Conservation (phyloP, 2,797 vertebrate species). For the Erethizon dorsatum region DNA sequence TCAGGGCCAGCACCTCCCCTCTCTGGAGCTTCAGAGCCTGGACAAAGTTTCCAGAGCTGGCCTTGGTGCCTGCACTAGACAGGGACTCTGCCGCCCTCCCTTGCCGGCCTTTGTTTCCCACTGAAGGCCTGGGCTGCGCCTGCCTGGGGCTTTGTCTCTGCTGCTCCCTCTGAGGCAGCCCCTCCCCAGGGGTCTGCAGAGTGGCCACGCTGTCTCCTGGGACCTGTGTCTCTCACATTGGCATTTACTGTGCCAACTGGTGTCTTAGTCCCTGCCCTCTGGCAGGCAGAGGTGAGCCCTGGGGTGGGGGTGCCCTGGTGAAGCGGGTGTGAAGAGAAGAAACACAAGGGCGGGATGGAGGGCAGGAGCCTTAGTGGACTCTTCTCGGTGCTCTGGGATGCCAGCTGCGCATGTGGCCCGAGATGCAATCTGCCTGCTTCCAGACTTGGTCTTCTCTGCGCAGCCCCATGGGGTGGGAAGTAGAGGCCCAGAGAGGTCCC, state of each 20-base stretch:
- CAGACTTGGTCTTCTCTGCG: background rate
- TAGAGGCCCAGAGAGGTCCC: fast-evolving
- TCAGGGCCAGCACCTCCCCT: background rate
- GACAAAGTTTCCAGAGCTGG: background rate
- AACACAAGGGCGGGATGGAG: background rate
- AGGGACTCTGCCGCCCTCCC: background rate
- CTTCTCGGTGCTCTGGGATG: background rate
- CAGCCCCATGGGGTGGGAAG: background rate
- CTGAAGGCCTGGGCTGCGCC: background rate
- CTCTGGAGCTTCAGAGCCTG: background rate
- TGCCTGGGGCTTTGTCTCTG: background rate
- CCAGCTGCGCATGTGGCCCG: fast-evolving
- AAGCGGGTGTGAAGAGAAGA: background rate
- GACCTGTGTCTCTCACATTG: fast-evolving
- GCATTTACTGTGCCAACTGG: fast-evolving
- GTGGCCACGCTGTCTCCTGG: background rate
- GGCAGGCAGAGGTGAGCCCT: background rate
- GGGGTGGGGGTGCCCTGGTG: background rate
- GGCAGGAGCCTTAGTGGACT: fast-evolving
- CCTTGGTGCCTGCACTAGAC: fast-evolving
- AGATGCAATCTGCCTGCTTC: background rate
- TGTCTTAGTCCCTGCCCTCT: background rate
- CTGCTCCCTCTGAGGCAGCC: background rate
- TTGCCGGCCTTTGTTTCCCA: fast-evolving
- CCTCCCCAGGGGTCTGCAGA: background rate